Evolutionary conservation across 2,888 invertebrate species (phyloP).

Genomic region (Drosophila buzzatii): DNA sequence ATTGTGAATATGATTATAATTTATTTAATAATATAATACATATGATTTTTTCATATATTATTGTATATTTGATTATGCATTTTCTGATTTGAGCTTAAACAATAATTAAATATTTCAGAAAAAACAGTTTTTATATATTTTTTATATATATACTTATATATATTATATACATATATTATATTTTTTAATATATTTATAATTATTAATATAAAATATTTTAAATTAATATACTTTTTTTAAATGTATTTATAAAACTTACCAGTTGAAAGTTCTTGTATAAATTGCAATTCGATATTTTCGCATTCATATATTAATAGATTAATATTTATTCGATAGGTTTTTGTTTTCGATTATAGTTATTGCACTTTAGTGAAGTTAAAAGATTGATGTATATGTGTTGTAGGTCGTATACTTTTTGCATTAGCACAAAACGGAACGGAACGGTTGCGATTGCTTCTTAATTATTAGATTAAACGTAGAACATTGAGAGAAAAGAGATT

Average conservation of each 20-base stretch:
- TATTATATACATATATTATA: no score
- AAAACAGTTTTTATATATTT: no score
- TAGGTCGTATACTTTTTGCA: conserved; percentile 72
- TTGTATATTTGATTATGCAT: no score
- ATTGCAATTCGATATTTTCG: not conserved
- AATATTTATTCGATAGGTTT: not conserved
- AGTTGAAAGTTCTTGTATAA: not conserved
- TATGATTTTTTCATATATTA: no score
- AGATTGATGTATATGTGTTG: conserved; percentile 41
- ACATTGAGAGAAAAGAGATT: conserved; percentile 14
- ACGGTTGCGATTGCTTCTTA: conserved; percentile 57
- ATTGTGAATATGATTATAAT: no score
- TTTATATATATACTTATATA: no score
- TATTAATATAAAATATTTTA: no score
- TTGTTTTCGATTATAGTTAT: conserved; percentile 32
- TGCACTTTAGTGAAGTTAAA: conserved; percentile 50
- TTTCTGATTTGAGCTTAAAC: no score
- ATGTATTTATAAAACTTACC: conserved; percentile 30
- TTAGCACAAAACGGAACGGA: conserved; percentile 77
- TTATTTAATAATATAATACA: no score
- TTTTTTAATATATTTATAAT: no score
- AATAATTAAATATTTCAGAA: no score
- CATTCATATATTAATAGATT: conserved; percentile 4
- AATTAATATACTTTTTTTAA: no score
- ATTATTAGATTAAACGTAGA: conserved; percentile 27